A percentile compares a stretch with the other conserved stretches of the same genome.
phyloP scores from a whole-genome alignment of 2,888 invertebrate species.

The Orthosia gracilis region DNA sequence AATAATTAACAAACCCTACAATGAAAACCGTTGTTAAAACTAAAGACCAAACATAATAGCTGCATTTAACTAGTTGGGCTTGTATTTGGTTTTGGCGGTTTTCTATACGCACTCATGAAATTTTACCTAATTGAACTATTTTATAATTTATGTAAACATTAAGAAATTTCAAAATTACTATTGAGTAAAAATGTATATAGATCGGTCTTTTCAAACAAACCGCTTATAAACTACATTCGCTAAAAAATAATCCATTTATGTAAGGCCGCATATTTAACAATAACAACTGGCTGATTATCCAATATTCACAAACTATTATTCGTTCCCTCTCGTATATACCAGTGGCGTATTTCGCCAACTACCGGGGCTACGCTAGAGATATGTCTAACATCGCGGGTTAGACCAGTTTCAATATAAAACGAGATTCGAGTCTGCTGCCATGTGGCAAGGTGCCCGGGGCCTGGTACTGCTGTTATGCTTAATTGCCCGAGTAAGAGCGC shows the following conservation, averaged over 20 bases:
- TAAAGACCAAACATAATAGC: neutral
- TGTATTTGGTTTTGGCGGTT: too few species aligned
- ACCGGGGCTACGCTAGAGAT: slow-evolving; percentile 56
- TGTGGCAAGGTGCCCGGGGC: slow-evolving; percentile 84
- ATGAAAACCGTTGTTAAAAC: neutral
- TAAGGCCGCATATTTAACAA: too few species aligned
- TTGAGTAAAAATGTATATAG: too few species aligned
- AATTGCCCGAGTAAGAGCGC: slow-evolving; percentile 79
- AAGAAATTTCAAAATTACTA: too few species aligned
- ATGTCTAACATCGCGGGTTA: slow-evolving; percentile 68
- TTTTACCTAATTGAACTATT: too few species aligned
- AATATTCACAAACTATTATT: slow-evolving; percentile 39
- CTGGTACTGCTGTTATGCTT: slow-evolving; percentile 79
- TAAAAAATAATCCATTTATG: too few species aligned
- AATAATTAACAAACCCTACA: neutral
- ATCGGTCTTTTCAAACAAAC: too few species aligned
- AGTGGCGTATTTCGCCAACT: slow-evolving; percentile 51
- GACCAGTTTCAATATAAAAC: slow-evolving; percentile 75
- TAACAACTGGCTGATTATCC: neutral
- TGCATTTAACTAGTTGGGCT: too few species aligned
- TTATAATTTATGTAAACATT: too few species aligned
- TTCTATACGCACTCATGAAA: too few species aligned
- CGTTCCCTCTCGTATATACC: slow-evolving; percentile 43
- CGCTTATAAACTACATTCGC: too few species aligned
- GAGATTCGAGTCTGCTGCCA: slow-evolving; percentile 76